Evolutionary conservation across 2,888 invertebrate species (phyloP), one percentile per base, ranked within the genome.

Genomic region (Heliconius aoede): DNA sequence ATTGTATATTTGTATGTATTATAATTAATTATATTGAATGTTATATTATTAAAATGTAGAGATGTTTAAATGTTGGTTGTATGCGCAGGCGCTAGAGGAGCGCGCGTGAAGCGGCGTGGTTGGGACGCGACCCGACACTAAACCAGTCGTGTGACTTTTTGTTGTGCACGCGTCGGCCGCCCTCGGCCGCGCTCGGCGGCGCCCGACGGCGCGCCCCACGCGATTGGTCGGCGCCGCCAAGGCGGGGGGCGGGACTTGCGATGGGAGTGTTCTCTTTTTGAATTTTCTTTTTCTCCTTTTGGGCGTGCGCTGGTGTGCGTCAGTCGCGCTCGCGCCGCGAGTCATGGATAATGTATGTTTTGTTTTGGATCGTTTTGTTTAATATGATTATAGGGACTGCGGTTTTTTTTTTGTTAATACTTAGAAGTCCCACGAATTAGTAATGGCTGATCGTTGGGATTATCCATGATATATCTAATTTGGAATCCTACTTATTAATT

Each of bases 91-190:
- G 84, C 82, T 80, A 73, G 74, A 73, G 83, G 83, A 84, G 85
- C 87, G 87, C 91, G 86, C 92, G 90, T 91, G 94, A 91, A 92
- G 92, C 93, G 90, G 88, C 93, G 91, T 87, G 91, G 90, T 88
- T 94, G 94, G 94, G 94, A 94, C 94, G 93, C 94, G 89, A 94
- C 94, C 94, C 94, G 93, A 94, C 90, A 94, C 94, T 95, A 93
- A 95, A 91, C 92, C 89, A 90, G 92, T 93, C 90, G 90, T 91
- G 88, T 88, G 90, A 92, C 91, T 94, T 94, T 94, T 94, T 94
- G 94, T 93, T 92, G 90, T 90, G 91, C 90, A 87, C 91, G 91
- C 90, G 87, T 92, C 92, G 93, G 91, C 83, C 85, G 85, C 87
- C 86, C 87, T 91, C 92, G 94, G 90, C 81, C 83, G 78, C 78